Percentiles rank a stretch among this genome's conserved stretches.
Conservation (phyloP, 1,140 invertebrate genomes). For the Drosophila tsacasi region DNA sequence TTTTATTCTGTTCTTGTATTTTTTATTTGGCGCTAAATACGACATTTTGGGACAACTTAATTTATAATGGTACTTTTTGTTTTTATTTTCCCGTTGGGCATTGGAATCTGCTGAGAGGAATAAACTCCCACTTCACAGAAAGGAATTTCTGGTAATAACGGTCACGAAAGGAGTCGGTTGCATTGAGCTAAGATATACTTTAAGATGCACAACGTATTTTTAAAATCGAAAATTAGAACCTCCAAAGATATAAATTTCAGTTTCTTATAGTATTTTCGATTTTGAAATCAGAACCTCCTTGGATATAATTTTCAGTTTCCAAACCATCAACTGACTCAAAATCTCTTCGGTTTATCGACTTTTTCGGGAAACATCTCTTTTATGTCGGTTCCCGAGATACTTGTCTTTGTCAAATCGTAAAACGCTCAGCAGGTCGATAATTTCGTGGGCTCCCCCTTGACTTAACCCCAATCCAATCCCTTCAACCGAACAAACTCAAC, state of each 20-base stretch:
- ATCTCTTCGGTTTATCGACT: constrained; percentile 1
- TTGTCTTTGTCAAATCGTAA: constrained; percentile 40
- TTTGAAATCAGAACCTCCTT: not conserved
- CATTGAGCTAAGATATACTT: not conserved
- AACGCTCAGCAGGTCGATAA: constrained; percentile 56
- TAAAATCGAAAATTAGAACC: too few species aligned
- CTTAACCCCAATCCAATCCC: constrained; percentile 11
- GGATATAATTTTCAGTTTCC: not conserved
- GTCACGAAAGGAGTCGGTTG: not conserved
- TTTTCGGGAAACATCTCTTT: constrained; percentile 8
- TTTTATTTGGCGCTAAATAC: constrained; percentile 31
- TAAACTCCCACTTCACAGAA: not conserved
- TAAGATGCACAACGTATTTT: too few species aligned
- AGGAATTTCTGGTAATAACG: constrained; percentile 15
- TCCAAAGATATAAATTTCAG: too few species aligned
- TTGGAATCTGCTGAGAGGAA: constrained; percentile 32
- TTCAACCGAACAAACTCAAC: constrained; percentile 12
- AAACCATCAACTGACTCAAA: not conserved
- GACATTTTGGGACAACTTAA: constrained; percentile 67
- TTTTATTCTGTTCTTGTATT: constrained; percentile 34
- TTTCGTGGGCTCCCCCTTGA: constrained; percentile 11
- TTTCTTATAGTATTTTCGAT: not conserved
- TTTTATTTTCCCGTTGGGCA: constrained; percentile 9
- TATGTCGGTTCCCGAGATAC: constrained; percentile 3
- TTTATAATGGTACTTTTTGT: constrained; percentile 56